Base-by-base conservation (phyloP, 92 coral and sea anemone genomes). In the Plumapathes pennacea region DNA sequence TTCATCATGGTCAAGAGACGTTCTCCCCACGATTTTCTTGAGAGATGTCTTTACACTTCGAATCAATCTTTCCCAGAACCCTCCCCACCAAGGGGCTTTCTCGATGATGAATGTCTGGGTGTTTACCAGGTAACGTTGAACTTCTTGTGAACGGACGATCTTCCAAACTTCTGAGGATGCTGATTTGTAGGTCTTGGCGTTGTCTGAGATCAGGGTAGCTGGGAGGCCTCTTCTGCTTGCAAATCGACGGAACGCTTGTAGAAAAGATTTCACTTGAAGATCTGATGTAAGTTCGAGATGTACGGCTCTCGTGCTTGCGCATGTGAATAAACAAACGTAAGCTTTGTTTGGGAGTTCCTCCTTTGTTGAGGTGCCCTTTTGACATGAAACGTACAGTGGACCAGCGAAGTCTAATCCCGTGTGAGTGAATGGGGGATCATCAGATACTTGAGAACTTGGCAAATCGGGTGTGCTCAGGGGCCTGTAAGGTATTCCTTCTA, bases 11-110 rank as follows among this genome's bases (percentile, higher is more conserved):
- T 33, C 60, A 12, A 77, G 41, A 0, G 80, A 56, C 36, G 81
- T 24, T 26, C 81, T 39, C 8, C 90, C 81, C 1, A 70, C 42
- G 29, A 61, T 31, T 41, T 83, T 83, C 69, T 64, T 70, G 1
- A 83, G 62, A 4, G 71, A 39, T 32, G 32, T 63, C 57, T 76
- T 83, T 38, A 71, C 50, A 36, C 67, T 83, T 44, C 66, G 54
- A 5, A 77, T 73, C 5, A 77, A 50, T 10, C 90, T 22, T 38
- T 84, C 85, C 85, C 82, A 84, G 49, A 57, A 84, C 11, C 82
- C 90, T 32, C 82, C 90, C 81, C 85, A 77, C 81, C 85, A 84
- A 23, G 85, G 81, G 41, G 81, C 90, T 34, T 57, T 55, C 24
- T 84, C 71, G 58, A 66, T 57, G 14, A 78, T 84, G 78, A 69